Conservation (phyloP, 2,888 invertebrate genomes). For the Polia nebulosa region DNA sequence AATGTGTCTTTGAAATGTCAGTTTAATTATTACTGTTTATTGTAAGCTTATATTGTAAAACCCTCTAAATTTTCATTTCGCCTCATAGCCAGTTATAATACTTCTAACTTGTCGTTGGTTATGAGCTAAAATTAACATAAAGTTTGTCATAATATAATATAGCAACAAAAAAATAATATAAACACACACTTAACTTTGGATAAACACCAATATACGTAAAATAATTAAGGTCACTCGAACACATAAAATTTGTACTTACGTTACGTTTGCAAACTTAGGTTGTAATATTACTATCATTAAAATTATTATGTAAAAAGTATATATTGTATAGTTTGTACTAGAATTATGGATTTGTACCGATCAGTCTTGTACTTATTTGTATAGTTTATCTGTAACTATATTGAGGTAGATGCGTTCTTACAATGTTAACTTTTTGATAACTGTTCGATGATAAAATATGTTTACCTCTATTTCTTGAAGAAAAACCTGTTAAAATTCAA, state of each 20-base stretch:
- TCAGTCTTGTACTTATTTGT: constrained; percentile 86
- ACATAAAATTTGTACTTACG: constrained; percentile 90
- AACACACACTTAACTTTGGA: constrained; percentile 90
- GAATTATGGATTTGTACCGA: constrained; percentile 86
- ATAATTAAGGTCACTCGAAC: constrained; percentile 88
- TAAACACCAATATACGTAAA: constrained; percentile 86
- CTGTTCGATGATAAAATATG: constrained; percentile 30
- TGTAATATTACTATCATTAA: constrained; percentile 79
- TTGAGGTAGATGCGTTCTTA: constrained; percentile 79
- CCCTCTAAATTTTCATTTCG: constrained; percentile 63
- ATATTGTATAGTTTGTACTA: constrained; percentile 82
- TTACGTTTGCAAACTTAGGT: constrained; percentile 84
- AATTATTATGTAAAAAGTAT: constrained; percentile 72
- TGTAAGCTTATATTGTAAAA: constrained; percentile 45
- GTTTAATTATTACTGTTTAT: constrained; percentile 10
- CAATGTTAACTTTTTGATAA: constrained; percentile 23
- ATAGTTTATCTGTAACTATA: constrained; percentile 74
- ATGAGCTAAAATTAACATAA: constrained; percentile 80
- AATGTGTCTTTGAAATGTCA: constrained; percentile 23
- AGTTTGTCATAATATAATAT: constrained; percentile 86
- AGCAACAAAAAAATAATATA: constrained; percentile 88
- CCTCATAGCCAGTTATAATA: constrained; percentile 79
- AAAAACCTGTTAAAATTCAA: constrained; percentile 37
- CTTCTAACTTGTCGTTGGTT: constrained; percentile 72
- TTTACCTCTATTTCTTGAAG: constrained; percentile 16